Evolutionary conservation across 2,888 invertebrate genomes (phyloP).

Genomic region (Ectropis crepuscularia): DNA sequence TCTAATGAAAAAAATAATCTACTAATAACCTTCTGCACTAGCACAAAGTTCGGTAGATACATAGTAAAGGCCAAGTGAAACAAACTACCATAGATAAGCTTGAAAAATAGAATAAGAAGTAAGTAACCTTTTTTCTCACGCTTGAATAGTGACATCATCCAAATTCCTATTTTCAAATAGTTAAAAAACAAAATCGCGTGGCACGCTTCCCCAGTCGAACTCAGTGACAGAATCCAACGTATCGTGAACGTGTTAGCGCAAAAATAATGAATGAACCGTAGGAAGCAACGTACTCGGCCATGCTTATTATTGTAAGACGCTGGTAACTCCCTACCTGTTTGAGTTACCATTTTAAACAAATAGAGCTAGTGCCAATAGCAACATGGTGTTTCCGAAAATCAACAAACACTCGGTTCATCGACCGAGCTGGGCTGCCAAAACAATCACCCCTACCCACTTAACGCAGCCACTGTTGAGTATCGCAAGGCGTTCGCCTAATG

Average conservation of each 20-base stretch:
- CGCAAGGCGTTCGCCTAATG: slow-evolving; percentile 21
- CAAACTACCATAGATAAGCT: too few relatives aligned
- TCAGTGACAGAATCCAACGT: not conserved
- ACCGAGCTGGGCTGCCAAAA: slow-evolving; percentile 78
- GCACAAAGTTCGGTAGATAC: too few relatives aligned
- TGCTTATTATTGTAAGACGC: slow-evolving; percentile 56
- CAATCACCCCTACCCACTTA: slow-evolving; percentile 72
- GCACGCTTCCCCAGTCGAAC: too few relatives aligned
- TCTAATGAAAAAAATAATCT: too few relatives aligned
- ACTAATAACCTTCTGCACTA: too few relatives aligned
- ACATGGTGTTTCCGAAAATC: slow-evolving; percentile 77
- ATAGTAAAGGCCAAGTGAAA: too few relatives aligned
- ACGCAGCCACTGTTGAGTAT: slow-evolving; percentile 55
- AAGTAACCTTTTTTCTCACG: too few relatives aligned
- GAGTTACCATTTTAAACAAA: slow-evolving; percentile 78
- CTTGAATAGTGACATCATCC: too few relatives aligned
- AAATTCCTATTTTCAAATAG: too few relatives aligned
- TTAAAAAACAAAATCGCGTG: too few relatives aligned
- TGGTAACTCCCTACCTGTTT: slow-evolving; percentile 69
- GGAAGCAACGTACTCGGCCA: slow-evolving; percentile 18
- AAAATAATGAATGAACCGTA: slow-evolving; percentile 32
- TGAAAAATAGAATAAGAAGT: too few relatives aligned
- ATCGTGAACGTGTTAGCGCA: not conserved
- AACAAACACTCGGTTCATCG: slow-evolving; percentile 78
- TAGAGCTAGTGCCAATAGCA: slow-evolving; percentile 79